Percentiles rank a stretch among this genome's conserved stretches.
Evolutionary conservation across 2,113 vertebrate species (phyloP).

Genomic region (Strix aluco): DNA sequence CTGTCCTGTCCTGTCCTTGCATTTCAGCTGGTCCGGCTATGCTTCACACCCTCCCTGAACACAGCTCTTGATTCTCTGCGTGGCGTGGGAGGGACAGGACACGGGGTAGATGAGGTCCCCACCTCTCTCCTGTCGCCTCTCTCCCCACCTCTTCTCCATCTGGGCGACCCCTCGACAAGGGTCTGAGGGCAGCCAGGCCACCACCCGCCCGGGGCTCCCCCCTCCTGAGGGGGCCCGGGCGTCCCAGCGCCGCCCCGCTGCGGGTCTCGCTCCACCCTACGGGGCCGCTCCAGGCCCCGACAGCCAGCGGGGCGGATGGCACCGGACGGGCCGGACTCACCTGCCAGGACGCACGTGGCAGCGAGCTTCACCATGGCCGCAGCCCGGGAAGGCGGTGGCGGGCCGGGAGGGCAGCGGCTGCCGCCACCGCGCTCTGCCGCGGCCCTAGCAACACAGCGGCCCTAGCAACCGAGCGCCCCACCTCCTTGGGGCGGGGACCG

Average conservation of each 20-base stretch:
- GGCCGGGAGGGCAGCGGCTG: fast-evolving
- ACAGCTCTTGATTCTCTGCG: background rate
- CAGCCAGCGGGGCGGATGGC: background rate
- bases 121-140: background rate
- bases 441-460: background rate
- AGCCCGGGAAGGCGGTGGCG: background rate
- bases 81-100: fast-evolving
- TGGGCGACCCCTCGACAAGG: background rate
- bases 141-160: background rate
- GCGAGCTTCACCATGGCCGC: conserved; percentile 76
- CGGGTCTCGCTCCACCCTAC: background rate
- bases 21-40: background rate
- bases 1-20: too few relatives aligned
- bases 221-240: background rate
- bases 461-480: background rate
- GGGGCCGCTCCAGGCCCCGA: background rate
- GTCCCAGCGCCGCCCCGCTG: background rate
- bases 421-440: background rate
- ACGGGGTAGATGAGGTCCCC: background rate
- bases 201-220: background rate
- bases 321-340: conserved; percentile 62
- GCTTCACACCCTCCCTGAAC: background rate
- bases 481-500: fast-evolving
- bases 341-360: conserved; percentile 81
- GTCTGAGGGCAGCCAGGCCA: background rate